Conservation (phyloP, 2,113 vertebrate species). For the Oenanthe oenanthe region DNA sequence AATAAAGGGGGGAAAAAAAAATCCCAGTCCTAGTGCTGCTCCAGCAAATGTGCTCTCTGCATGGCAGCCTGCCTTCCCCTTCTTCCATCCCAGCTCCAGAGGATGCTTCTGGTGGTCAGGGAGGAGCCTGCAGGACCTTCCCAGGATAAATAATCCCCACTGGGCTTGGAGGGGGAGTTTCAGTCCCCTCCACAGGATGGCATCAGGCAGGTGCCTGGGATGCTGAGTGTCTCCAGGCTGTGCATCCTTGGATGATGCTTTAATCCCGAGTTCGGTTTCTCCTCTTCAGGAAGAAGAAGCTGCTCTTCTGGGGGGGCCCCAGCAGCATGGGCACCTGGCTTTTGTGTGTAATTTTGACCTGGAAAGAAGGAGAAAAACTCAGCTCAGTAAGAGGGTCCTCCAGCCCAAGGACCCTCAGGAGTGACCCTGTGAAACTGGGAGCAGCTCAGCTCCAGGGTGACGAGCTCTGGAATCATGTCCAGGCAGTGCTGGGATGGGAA, state of each 20-base stretch:
- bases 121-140: neutral
- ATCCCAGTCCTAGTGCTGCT: neutral
- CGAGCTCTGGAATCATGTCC: neutral
- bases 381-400: neutral
- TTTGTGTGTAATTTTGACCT: slow-evolving; percentile 94
- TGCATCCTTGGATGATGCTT: neutral
- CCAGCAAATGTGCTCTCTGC: neutral
- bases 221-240: neutral
- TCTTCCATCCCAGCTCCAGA: neutral
- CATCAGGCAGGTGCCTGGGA: neutral
- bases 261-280: slow-evolving; percentile 86
- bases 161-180: neutral
- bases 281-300: slow-evolving; percentile 91
- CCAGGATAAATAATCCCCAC: neutral
- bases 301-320: slow-evolving; percentile 90
- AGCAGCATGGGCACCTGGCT: slow-evolving; percentile 95
- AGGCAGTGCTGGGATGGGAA: neutral
- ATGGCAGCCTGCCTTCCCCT: neutral
- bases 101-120: neutral
- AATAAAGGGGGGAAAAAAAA: slow-evolving; percentile 41
- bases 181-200: neutral
- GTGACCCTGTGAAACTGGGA: accelerated
- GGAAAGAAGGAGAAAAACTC: slow-evolving; percentile 34
- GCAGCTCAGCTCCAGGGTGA: accelerated
- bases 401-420: neutral